Evolutionary conservation across 2,113 vertebrate species (phyloP).

Genomic region (Pampusana beccarii): DNA sequence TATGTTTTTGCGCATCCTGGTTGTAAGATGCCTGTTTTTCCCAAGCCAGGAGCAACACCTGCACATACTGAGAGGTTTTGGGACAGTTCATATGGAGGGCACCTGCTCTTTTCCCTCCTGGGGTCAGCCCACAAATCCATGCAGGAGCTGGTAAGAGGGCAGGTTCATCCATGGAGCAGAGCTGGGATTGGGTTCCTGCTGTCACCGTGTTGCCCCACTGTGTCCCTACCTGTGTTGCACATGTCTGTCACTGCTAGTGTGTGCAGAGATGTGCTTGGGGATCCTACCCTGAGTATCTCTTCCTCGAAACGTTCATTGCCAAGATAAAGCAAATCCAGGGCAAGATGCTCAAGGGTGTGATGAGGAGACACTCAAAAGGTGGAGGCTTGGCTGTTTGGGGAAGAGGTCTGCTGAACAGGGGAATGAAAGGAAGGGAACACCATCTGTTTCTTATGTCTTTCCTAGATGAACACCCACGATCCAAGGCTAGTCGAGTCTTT

Average conservation of each 20-base stretch:
- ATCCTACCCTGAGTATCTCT: background rate
- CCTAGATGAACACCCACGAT: background rate
- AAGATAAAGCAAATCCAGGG: background rate
- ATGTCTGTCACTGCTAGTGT: too few relatives aligned
- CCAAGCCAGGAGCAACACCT: background rate
- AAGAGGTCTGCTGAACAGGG: background rate
- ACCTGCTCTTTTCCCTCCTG: background rate
- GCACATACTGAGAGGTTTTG: background rate
- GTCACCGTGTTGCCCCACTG: background rate
- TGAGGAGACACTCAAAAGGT: background rate
- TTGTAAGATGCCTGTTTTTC: background rate
- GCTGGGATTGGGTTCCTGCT: background rate
- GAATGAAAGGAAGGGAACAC: background rate
- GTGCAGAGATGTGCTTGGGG: background rate
- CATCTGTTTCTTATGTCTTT: background rate
- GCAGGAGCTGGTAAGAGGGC: background rate
- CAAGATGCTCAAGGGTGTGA: background rate
- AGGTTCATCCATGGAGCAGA: background rate
- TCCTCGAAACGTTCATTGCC: background rate
- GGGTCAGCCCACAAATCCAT: background rate
- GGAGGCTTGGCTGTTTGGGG: background rate
- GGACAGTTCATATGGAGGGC: accelerated
- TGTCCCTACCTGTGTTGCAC: accelerated
- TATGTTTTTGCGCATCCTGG: background rate
- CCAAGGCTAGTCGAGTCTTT: background rate